Conservation (phyloP, 2,888 invertebrate genomes). For the Pachymerium ferrugineum region DNA sequence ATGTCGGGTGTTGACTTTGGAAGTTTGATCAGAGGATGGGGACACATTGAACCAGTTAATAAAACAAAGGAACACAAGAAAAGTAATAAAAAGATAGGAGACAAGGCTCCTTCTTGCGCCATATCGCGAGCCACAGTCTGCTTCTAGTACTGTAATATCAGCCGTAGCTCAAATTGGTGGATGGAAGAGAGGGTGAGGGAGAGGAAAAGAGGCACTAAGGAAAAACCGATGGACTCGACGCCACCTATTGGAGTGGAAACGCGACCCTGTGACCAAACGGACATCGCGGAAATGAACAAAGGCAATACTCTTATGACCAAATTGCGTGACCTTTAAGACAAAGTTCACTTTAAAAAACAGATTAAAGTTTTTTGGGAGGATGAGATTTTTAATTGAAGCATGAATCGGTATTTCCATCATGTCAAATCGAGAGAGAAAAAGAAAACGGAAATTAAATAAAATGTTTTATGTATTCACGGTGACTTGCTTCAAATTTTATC, state of each 20-base stretch:
- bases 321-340: not conserved
- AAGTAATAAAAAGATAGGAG: slow-evolving; percentile 23
- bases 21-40: slow-evolving; percentile 11
- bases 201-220: not conserved
- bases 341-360: not conserved
- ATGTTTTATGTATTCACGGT: not conserved
- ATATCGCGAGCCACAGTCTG: slow-evolving; percentile 17
- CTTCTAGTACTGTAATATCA: slow-evolving; percentile 12
- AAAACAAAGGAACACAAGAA: slow-evolving; percentile 22
- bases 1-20: slow-evolving; percentile 4
- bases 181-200: too few relatives aligned
- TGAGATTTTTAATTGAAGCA: too few relatives aligned
- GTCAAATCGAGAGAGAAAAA: not conserved
- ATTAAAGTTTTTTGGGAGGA: too few relatives aligned
- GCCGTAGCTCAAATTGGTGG: slow-evolving; percentile 16
- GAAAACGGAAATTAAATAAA: not conserved
- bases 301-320: not conserved
- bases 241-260: slow-evolving; percentile 14
- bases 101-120: slow-evolving; percentile 19
- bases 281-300: slow-evolving; percentile 21
- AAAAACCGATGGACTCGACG: not conserved
- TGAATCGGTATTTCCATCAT: too few relatives aligned
- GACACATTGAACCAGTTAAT: slow-evolving; percentile 25
- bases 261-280: slow-evolving; percentile 17
- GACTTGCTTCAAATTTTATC: not conserved